Evolutionary conservation across 2,797 vertebrate genomes (phyloP), one percentile per base, ranked within the genome.

Genomic region (Epinephelus awoara): DNA sequence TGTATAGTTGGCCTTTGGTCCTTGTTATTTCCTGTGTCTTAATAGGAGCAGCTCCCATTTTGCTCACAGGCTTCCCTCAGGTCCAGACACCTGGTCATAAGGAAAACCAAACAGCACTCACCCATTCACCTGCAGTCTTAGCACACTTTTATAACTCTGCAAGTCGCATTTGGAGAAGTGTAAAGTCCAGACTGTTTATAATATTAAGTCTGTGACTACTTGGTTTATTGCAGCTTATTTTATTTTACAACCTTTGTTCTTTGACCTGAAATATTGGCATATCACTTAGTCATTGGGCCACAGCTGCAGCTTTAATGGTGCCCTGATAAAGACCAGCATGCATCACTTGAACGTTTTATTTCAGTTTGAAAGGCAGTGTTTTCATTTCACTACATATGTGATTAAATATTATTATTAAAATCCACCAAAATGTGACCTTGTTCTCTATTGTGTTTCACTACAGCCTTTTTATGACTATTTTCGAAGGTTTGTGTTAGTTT

Each of bases 1-100:
- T 97, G 96, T 94, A 95, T 86, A 86, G 83, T 61, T 21, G 8
- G 51, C 70, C 85, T 89, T 82, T 92, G 83, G 93, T 92, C 74
- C 87, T 87, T 91, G 55, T 95, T 94, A 95, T 96, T 98, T 98
- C 97, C 97, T 97, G 90, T 75, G 91, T 93, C 87, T 92, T 56
- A 87, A 73, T 12, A 46, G 34, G 21, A 75, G 17, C 64, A 34
- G 69, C n/a, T 74, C 42, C 64, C 52, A 27, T 65, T 55, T 77
- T 77, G 73, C 63, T 67, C 50, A 5, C 7, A 29, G 64, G 50
- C 83, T 92, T 94, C 86, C 86, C 86, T 71, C 74, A 76, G 59
- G 74, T 85, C 59, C 27, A 62, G 76, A 87, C 91, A 88, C 85
- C 85, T 90, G 88, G 63, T 68, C 49, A 65, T 19, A 67, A 46